Conservation (phyloP, 1,140 invertebrate species). For the Brachionus manjavacas region DNA sequence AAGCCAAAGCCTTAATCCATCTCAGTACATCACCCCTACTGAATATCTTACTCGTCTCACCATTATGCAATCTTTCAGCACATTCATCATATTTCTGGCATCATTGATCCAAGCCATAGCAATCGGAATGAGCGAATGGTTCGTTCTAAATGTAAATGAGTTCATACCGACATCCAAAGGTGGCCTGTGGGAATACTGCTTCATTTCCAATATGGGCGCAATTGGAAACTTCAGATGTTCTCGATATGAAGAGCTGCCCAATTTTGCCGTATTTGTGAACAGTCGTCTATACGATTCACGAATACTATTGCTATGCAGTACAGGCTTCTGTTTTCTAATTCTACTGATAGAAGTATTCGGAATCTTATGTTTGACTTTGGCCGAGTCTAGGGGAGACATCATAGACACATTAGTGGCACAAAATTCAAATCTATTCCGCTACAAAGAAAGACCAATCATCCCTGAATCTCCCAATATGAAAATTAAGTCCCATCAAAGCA, state of each 20-base stretch:
- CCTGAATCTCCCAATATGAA: background rate
- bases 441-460: background rate
- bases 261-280: slow-evolving; percentile 36
- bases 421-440: background rate
- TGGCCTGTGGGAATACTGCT: slow-evolving; percentile 35
- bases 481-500: background rate
- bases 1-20: background rate
- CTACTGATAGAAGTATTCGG: slow-evolving; percentile 21
- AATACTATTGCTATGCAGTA: slow-evolving; percentile 23
- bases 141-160: slow-evolving; percentile 40
- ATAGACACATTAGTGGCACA: slow-evolving; percentile 13
- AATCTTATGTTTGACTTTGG: background rate
- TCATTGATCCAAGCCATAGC: background rate
- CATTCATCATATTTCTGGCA: background rate
- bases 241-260: slow-evolving; percentile 30
- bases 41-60: slow-evolving; percentile 1
- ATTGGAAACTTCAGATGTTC: slow-evolving; percentile 19
- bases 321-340: slow-evolving; percentile 23
- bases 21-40: background rate
- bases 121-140: slow-evolving; percentile 26
- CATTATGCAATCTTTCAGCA: slow-evolving; percentile 1
- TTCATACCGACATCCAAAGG: slow-evolving; percentile 38
- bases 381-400: background rate
- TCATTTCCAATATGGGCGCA: background rate
- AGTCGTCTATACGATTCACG: slow-evolving; percentile 29